Evolutionary conservation across 2,888 invertebrate species (phyloP), one percentile per base, ranked within the genome.

Genomic region (Drosophila leonis): DNA sequence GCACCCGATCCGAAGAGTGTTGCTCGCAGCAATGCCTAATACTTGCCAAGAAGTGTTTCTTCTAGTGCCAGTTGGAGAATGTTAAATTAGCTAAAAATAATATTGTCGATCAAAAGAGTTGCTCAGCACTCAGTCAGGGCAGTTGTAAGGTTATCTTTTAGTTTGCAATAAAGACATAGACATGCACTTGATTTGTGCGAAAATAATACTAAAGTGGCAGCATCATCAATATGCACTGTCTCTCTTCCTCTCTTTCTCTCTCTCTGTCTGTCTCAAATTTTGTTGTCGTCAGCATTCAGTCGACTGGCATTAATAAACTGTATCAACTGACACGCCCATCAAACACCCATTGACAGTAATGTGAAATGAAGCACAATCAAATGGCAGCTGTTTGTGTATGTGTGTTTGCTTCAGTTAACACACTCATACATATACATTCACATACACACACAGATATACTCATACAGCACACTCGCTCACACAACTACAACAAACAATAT

Each of bases 351-450:
- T 62, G 75, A 70, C 51, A 69, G 83, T 75, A 80, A 82, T 78
- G 88, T 82, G 88, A 82, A 88, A 49, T 76, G 85, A 87, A 80
- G 80, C 67, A 76, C 87, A 88, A 88, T 78, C 79, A 60, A 71
- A 76, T 76, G 69, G 57, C 69, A 71, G 71, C 33, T 64, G 64
- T 59, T 65, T 59, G 65, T 72, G 64, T 68, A 52, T 63, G 63
- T 48, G 57, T 48, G 64, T 48, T 49, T 59, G 42, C 60, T 64
- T 27, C 20, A 41, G 52, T 24, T 35, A 27, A 42, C 44, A 56
- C 49, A 57, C 56, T 49, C 41, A 39, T 42, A 52, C 18, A 35
- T 42, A 64, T 42, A 55, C 24, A 57, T 35, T 61, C 51, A 63
- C 69, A 57, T 15, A 60, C 29, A 71, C 20, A 66, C 37, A 59